Evolutionary conservation across 2,113 vertebrate genomes (phyloP).

Genomic region (Dasyprocta punctata): DNA sequence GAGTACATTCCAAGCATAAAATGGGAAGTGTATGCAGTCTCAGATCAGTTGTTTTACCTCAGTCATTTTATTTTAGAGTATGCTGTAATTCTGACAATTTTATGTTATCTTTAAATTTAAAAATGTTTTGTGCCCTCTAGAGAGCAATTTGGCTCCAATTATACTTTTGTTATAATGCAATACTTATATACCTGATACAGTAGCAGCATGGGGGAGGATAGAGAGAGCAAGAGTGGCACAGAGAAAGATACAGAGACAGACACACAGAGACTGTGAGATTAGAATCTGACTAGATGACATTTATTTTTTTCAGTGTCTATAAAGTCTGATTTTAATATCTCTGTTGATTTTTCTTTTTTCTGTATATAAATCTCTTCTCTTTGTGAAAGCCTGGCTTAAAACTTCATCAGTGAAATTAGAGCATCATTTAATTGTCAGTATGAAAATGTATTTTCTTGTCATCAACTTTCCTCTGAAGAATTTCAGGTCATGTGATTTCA

Average conservation of each 20-base stretch:
- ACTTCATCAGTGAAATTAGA: background rate
- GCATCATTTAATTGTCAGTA: background rate
- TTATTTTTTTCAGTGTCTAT: background rate
- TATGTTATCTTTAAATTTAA: background rate
- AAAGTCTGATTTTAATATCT: background rate
- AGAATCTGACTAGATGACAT: background rate
- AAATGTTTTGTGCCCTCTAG: background rate
- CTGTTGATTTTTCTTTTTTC: too few relatives aligned
- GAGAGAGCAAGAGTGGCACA: too few relatives aligned
- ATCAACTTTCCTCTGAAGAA: background rate
- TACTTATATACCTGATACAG: background rate
- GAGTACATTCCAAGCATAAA: background rate
- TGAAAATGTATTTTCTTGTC: background rate
- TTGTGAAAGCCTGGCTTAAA: background rate
- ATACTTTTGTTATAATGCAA: background rate
- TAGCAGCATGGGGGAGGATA: background rate
- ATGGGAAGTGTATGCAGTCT: background rate
- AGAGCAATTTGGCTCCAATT: background rate
- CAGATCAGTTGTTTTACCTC: background rate
- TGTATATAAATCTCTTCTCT: background rate
- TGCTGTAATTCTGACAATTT: background rate
- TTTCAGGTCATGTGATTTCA: background rate
- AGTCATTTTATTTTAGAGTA: background rate
- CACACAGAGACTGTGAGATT: background rate
- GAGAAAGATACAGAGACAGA: background rate